Base-by-base conservation (phyloP, 2,113 vertebrate species). In the Mesembrinibis cayennensis region DNA sequence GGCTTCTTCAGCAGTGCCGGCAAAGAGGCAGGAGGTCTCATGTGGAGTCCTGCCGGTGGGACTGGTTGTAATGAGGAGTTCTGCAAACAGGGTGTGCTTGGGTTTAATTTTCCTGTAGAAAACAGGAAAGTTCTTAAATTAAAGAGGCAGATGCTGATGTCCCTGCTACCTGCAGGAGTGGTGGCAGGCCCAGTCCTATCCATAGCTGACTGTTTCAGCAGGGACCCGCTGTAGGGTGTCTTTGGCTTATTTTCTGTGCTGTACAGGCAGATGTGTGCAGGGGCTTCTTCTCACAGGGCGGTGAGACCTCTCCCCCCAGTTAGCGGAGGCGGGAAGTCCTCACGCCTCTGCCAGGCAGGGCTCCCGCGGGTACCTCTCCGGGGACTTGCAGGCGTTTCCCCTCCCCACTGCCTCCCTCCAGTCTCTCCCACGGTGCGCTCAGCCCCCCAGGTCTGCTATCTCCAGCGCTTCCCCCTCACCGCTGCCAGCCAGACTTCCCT, bases 171-270 rank as follows among this genome's bases (percentile, higher is more conserved):
- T 16, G 40, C 52, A 38, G 84, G 42, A 89, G 32, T 8, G 2
- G 38, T 38, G 23, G 11, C 3, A 1, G 67, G 23, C 21, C 15
- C 2, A 5, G 25, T 44, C 26, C n/a, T 42, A 9, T 9, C 21
- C 4, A 1, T 42, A 59, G n/a, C n/a, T 44, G 55, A 13, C 18
- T 11, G 40, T 74, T 76, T 65, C 13, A 5, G 40, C 76, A 82
- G 78, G 50, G 56, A 7, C 23, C 10, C 0, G 2, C 30, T 0
- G 0, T 11, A 34, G 72, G 27, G 4, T 4, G 7, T 6, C 65
- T 84, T 66, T 2, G 5, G 19, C 30, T 61, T 42, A 18, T 71
- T 58, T 80, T 58, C 62, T 0, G 1, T 32, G 45, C 26, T 61
- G 40, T 29, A 15, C 11, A 3, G 56, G 32, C 23, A 20, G 36